These are phyloP conservation scores for Poecilia picta DNA, from an alignment of 2,797 vertebrate species.

Conservation along the genomic window DNA sequence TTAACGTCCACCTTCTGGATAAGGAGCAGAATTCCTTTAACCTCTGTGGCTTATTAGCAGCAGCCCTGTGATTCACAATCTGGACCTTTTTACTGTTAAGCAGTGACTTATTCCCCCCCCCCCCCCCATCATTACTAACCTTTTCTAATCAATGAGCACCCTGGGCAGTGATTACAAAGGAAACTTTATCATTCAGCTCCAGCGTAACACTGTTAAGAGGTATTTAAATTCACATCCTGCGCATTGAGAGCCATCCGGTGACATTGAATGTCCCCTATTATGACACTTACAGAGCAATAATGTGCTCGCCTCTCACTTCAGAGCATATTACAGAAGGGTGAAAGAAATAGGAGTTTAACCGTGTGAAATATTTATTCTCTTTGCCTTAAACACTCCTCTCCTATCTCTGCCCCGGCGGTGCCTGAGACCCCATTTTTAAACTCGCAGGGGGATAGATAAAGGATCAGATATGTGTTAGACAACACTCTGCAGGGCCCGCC, in stretches of 20 bases:
- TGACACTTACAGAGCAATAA: slow-evolving; percentile 1
- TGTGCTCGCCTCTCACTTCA: slow-evolving; percentile 14
- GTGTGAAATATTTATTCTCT: slow-evolving; percentile 25
- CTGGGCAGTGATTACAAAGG: slow-evolving; percentile 17
- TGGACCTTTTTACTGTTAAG: slow-evolving; percentile 4
- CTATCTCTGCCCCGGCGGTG: slow-evolving; percentile 13
- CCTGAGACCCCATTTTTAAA: slow-evolving; percentile 25
- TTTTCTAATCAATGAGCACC: slow-evolving; percentile 31
- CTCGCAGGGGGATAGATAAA: slow-evolving; percentile 42
- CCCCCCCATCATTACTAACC: slow-evolving; percentile 18
- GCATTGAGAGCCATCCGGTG: not conserved
- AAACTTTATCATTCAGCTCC: not conserved
- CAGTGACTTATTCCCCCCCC: not conserved
- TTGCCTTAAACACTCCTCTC: slow-evolving; percentile 2
- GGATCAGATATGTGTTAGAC: slow-evolving; percentile 44
- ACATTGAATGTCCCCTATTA: not conserved
- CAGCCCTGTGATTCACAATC: slow-evolving; percentile 17
- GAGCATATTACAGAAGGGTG: slow-evolving; percentile 14
- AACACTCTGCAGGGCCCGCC: slow-evolving; percentile 35
- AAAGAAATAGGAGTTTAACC: slow-evolving; percentile 9
- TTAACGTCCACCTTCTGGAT: not conserved
- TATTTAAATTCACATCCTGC: not conserved
- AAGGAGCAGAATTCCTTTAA: not conserved
- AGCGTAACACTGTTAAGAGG: not conserved
- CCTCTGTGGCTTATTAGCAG: not conserved